Base-by-base conservation (phyloP, 2,113 vertebrate species). In the Oreotragus oreotragus region DNA sequence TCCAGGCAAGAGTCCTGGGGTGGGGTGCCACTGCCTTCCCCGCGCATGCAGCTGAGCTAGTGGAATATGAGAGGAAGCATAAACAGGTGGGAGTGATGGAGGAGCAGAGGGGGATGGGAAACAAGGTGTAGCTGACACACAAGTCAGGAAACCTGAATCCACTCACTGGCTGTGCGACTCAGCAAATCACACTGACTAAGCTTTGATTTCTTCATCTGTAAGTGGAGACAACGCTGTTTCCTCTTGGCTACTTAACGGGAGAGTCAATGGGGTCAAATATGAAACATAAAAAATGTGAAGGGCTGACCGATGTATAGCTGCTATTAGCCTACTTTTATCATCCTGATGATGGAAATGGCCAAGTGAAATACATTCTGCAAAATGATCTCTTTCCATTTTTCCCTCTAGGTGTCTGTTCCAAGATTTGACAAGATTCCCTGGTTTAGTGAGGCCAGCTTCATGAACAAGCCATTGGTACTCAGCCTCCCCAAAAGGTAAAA, bases 391-490 rank as follows among this genome's bases (percentile, higher is more conserved):
- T 84, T 97, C 49, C 33, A 1, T 97, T 96, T 97, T 95, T 93
- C 73, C 86, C 39, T 57, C 51, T 80, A 98, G 98, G 53, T 81
- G 43, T 84, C 96, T 45, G 89, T 98, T 89, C 76, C 98, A 58
- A 98, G 95, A n/a, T 98, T 98, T 60, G 97, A 96, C 57, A 96
- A 96, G 43, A 57, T 98, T 33, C 98, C 98, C n/a, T 98, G 96
- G 98, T 70, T 96, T 9, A 95, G 81, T 36, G 85, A 97, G 25
- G 91, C 96, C 85, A 98, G 96, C 83, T 79, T 93, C 43, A 30
- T 27, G 2, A 98, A 98, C 83, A 97, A 98, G 85, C 98, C 98
- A 2, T n/a, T 98, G 17, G 77, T 97, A 13, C 96, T 94, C 93
- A 98, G 97, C 91, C 45, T 97, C 11, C 97, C 97, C 64, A 79